Conservation (phyloP, 2,888 invertebrate genomes). For the Nomada ferruginata region DNA sequence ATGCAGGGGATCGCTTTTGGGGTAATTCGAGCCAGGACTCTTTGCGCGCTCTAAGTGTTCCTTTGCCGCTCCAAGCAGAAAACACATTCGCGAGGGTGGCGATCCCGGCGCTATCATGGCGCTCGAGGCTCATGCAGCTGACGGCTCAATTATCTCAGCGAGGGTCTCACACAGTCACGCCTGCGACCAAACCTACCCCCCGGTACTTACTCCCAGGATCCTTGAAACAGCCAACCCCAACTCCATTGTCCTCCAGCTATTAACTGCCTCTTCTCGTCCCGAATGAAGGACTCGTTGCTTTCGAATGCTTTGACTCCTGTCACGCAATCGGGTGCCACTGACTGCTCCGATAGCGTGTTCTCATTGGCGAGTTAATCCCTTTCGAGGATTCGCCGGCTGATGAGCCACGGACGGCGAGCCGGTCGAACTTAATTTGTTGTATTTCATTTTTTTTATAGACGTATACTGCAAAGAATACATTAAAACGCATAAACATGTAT, state of each 20-base stretch:
- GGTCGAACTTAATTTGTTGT: background rate
- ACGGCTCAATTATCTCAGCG: slow-evolving; percentile 83
- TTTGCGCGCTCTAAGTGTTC: slow-evolving; percentile 71
- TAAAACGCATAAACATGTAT: too few relatives aligned
- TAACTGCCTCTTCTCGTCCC: slow-evolving; percentile 75
- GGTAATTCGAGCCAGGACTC: slow-evolving; percentile 68
- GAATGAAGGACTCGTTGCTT: slow-evolving; percentile 76
- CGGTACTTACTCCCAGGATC: slow-evolving; percentile 70
- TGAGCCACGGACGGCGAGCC: slow-evolving; percentile 5
- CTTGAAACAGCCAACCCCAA: slow-evolving; percentile 77
- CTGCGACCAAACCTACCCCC: slow-evolving; percentile 71
- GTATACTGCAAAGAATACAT: too few relatives aligned
- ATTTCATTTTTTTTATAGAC: too few relatives aligned
- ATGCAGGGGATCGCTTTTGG: slow-evolving; percentile 45
- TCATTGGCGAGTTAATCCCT: slow-evolving; percentile 66
- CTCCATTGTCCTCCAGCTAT: slow-evolving; percentile 79
- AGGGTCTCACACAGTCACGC: slow-evolving; percentile 80
- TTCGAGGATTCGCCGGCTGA: slow-evolving; percentile 42
- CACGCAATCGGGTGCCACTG: slow-evolving; percentile 65
- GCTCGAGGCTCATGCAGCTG: slow-evolving; percentile 81
- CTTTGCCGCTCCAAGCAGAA: slow-evolving; percentile 61
- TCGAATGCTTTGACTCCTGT: slow-evolving; percentile 79
- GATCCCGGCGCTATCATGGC: slow-evolving; percentile 75
- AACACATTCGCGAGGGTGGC: slow-evolving; percentile 66
- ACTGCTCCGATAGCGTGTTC: slow-evolving; percentile 58